Evolutionary conservation across 2,113 vertebrate species (phyloP), one percentile per base, ranked within the genome.

Genomic region (Mesocricetus auratus): DNA sequence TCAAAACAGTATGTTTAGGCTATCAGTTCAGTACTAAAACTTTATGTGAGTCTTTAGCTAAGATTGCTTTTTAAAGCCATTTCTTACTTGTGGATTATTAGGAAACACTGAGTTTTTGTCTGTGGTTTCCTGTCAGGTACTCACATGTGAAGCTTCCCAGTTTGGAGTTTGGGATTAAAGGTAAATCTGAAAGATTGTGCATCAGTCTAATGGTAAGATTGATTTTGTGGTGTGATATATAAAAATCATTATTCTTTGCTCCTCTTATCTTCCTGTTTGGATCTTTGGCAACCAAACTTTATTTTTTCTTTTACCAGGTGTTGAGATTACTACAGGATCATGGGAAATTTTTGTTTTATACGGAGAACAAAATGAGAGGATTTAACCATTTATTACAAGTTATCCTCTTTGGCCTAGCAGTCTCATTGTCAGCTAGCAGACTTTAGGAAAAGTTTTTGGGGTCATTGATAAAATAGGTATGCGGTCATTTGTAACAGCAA

Each of bases 311-410:
- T 89, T 95, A 47, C 60, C 21, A 82, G 42, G 36, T 95, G 16
- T 92, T 92, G 68, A 94, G 42, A 9, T 9, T n/a, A 19, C 19
- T 21, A 17, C 17, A 82, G 73, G 53, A 36, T 93, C 92, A 94
- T 89, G 39, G 78, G 58, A 93, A 90, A 68, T 21, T 77, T 93
- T 93, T 96, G 31, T 90, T 89, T 87, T 91, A 62, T 77, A 66
- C 39, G 36, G 50, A 69, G 77, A 94, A 69, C 47, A 93, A 66
- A 29, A 17, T 21, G 29, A 90, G 83, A 95, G n/a, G 62, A 73
- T 15, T 89, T 83, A 53, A 42, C 17, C 53, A 77, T 91, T 93
- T 85, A 82, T 96, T 33, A 47, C 15, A 90, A 89, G 47, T 87
- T 60, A 78, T 5, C 36, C 71, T 85, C 33, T 86, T 90, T 91